Conservation (phyloP, 2,113 vertebrate species). For the Sylvia atricapilla region DNA sequence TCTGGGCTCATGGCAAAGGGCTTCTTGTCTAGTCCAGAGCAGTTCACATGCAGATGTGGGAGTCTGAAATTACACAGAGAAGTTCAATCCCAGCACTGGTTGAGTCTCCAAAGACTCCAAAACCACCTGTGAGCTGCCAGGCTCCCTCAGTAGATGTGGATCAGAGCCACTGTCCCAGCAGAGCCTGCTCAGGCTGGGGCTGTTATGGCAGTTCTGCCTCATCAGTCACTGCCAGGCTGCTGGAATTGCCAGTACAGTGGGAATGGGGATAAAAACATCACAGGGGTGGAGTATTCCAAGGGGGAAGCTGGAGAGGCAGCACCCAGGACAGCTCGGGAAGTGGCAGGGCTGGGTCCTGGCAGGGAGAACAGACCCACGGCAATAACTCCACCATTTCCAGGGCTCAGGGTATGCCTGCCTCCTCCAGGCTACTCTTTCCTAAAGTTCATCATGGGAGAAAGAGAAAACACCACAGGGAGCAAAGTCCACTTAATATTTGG, state of each 20-base stretch:
- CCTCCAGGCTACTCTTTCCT: neutral
- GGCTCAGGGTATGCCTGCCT: neutral
- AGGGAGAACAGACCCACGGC: neutral
- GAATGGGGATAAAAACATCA: neutral
- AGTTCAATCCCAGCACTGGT: neutral
- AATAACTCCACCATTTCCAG: neutral
- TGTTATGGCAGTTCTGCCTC: neutral
- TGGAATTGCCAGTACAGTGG: neutral
- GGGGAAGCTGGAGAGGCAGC: neutral
- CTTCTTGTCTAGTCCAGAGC: neutral
- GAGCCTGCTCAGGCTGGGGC: neutral
- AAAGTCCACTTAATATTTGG: neutral
- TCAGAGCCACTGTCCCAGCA: neutral
- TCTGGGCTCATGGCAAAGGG: neutral
- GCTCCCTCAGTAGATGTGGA: neutral
- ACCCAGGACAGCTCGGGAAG: neutral
- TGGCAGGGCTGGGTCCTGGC: neutral
- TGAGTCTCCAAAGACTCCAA: neutral
- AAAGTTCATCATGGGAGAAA: neutral
- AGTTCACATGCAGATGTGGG: neutral
- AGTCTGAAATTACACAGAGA: neutral
- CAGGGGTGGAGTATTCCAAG: neutral
- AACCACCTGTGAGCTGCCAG: neutral
- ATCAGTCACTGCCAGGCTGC: neutral
- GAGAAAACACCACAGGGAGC: neutral